A percentile compares a stretch with the other conserved stretches of the same genome.
Conservation (phyloP, 2,888 invertebrate species). For the Globia sparganii region DNA sequence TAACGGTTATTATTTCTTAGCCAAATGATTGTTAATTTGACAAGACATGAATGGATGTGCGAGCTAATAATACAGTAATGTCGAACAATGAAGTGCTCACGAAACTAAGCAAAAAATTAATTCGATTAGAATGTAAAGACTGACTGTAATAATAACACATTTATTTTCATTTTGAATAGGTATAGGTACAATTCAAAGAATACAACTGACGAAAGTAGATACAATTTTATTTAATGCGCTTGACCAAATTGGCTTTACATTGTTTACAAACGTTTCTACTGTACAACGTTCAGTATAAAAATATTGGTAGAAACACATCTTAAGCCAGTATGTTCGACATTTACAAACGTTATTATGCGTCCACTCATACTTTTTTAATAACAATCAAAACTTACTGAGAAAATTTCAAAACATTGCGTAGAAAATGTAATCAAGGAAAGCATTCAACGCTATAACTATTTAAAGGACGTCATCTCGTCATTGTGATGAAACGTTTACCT, state of each 20-base stretch:
- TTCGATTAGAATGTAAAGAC: constrained; percentile 70
- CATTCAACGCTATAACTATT: constrained; percentile 36
- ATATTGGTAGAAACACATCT: constrained; percentile 63
- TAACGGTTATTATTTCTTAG: constrained; percentile 78
- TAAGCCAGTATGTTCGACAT: constrained; percentile 50
- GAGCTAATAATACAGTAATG: constrained; percentile 80
- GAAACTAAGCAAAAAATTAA: constrained; percentile 74
- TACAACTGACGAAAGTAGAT: constrained; percentile 77
- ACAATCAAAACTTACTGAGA: constrained; percentile 37
- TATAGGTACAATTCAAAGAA: constrained; percentile 77
- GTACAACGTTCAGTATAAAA: constrained; percentile 67
- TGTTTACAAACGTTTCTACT: constrained; percentile 58
- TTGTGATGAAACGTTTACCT: constrained; percentile 74
- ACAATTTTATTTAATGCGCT: constrained; percentile 72
- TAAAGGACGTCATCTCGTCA: constrained; percentile 45
- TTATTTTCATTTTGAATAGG: constrained; percentile 80
- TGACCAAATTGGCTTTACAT: constrained; percentile 64
- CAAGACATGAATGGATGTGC: constrained; percentile 78
- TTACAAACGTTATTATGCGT: constrained; percentile 64
- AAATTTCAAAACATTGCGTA: constrained; percentile 40
- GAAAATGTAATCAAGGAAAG: constrained; percentile 52
- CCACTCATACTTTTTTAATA: constrained; percentile 41
- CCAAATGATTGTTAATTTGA: constrained; percentile 85
- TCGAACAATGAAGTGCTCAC: constrained; percentile 74
- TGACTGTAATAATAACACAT: constrained; percentile 79